phyloP scores from a whole-genome alignment of 2,888 invertebrate genomes.

The Eurytoma adleriae region DNA sequence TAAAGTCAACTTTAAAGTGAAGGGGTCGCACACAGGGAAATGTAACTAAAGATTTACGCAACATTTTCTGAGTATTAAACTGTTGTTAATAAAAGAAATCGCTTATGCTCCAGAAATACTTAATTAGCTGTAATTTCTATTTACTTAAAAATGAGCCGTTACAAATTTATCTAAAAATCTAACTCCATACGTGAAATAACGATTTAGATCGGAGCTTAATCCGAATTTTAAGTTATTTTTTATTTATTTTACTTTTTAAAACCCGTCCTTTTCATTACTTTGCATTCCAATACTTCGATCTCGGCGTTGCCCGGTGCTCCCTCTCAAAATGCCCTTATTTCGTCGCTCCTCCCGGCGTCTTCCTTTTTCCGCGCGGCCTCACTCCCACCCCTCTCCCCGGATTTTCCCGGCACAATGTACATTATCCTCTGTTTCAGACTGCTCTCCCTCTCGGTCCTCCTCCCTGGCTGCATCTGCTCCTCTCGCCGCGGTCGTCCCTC shows the following conservation, averaged over 20 bases:
- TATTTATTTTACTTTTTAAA: too few relatives aligned
- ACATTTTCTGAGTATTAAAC: not conserved
- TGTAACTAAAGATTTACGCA: not conserved
- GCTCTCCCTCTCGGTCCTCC: slow-evolving; percentile 6
- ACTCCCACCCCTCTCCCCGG: not conserved
- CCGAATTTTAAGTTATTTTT: too few relatives aligned
- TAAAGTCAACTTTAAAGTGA: slow-evolving; percentile 11
- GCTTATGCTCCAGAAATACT: too few relatives aligned
- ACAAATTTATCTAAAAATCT: too few relatives aligned
- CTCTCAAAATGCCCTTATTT: not conserved
- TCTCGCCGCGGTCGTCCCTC: not conserved
- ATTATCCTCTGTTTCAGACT: slow-evolving; percentile 11
- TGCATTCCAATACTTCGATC: too few relatives aligned
- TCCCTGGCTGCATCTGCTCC: not conserved
- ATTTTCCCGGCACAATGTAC: slow-evolving; percentile 11
- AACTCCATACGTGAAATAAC: too few relatives aligned
- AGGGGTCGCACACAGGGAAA: slow-evolving; percentile 4
- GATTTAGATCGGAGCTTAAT: too few relatives aligned
- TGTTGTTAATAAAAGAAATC: too few relatives aligned
- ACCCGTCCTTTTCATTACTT: too few relatives aligned
- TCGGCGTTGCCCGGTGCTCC: too few relatives aligned
- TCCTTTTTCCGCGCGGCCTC: not conserved
- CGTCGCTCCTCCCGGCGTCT: not conserved
- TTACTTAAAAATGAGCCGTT: too few relatives aligned
- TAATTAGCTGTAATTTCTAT: too few relatives aligned